phyloP scores from a whole-genome alignment of 2,888 invertebrate genomes.

The Achlya flavicornis region DNA sequence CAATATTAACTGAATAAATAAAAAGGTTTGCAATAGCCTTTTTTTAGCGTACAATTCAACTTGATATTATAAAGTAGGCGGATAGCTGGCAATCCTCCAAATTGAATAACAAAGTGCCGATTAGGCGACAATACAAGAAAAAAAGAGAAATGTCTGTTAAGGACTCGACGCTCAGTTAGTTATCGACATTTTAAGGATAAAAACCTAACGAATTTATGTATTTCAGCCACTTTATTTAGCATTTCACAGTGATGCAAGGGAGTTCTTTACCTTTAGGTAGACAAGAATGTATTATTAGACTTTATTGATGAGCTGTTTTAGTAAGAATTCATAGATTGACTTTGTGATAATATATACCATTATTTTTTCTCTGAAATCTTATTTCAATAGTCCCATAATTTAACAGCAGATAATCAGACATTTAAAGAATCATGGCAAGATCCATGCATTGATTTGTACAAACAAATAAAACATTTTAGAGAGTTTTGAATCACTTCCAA shows the following conservation, averaged over 20 bases:
- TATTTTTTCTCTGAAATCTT: background rate
- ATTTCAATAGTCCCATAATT: no score
- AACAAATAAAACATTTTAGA: no score
- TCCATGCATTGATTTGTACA: no score
- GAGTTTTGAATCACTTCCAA: no score
- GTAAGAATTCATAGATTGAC: background rate
- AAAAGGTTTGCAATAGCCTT: background rate
- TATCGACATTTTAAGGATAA: conserved; percentile 39
- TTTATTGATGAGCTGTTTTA: background rate
- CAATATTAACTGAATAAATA: background rate
- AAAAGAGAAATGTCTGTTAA: conserved; percentile 15
- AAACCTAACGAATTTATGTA: conserved; percentile 17
- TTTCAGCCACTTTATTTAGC: conserved; percentile 1
- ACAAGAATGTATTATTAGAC: no score
- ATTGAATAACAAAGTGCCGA: conserved; percentile 73
- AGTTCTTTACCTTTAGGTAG: background rate
- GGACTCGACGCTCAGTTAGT: conserved; percentile 29
- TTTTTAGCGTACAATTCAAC: conserved; percentile 34
- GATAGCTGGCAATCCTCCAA: conserved; percentile 62
- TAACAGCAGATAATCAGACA: no score
- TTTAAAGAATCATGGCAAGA: no score
- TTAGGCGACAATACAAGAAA: conserved; percentile 57
- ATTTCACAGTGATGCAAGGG: background rate
- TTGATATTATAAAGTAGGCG: conserved; percentile 59
- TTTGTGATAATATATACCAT: background rate